These are phyloP conservation scores for Rhynchotus rufescens DNA, from an alignment of 2,797 vertebrate species.

Conservation along the genomic window DNA sequence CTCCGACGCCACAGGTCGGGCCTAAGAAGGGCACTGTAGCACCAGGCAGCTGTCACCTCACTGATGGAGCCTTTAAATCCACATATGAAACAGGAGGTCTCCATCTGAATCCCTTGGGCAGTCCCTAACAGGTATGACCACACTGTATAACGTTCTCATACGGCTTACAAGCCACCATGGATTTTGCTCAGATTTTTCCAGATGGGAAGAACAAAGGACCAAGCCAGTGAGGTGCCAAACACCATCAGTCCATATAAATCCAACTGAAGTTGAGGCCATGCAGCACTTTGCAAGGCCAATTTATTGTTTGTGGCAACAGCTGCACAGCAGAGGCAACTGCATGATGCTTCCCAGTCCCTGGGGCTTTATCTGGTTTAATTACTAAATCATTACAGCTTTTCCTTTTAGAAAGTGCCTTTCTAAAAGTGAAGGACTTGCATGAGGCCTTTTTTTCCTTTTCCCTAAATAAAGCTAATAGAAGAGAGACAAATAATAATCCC, in stretches of 20 bases:
- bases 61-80: neutral
- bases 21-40: neutral
- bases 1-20: neutral
- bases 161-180: neutral
- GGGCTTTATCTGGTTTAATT: neutral
- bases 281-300: neutral
- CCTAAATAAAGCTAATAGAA: constrained; percentile 30
- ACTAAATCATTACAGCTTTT: neutral
- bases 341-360: neutral
- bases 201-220: neutral
- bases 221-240: neutral
- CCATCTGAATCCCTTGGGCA: neutral
- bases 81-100: neutral
- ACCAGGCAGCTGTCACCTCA: neutral
- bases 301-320: neutral
- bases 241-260: neutral
- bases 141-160: neutral
- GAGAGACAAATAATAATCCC: neutral
- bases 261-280: neutral
- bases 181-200: neutral
- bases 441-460: neutral
- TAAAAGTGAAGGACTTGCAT: neutral
- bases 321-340: neutral
- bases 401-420: neutral
- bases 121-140: neutral